These are phyloP conservation scores for Lasius fuliginosus DNA, from an alignment of 2,888 invertebrate genomes.

Conservation along the genomic window DNA sequence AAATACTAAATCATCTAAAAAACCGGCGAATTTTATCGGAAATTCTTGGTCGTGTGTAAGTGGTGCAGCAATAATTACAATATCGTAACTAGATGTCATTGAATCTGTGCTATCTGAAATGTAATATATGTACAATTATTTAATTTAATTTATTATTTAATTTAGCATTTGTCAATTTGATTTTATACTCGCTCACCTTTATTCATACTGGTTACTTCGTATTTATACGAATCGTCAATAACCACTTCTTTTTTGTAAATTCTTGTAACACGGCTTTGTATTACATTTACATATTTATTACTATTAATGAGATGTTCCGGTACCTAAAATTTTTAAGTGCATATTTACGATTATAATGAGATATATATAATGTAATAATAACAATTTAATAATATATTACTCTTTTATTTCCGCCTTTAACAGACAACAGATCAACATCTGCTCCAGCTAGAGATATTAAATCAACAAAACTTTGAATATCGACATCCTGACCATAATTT, in stretches of 20 bases:
- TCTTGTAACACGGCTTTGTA: constrained; percentile 77
- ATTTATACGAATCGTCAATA: constrained; percentile 65
- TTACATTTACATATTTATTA: constrained; percentile 76
- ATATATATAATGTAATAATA: background rate
- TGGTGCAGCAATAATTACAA: constrained; percentile 88
- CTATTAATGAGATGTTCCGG: constrained; percentile 79
- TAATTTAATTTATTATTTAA: background rate
- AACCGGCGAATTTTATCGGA: constrained; percentile 86
- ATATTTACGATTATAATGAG: background rate
- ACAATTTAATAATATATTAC: constrained; percentile 74
- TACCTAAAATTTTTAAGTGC: constrained; percentile 75
- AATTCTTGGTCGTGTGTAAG: constrained; percentile 85
- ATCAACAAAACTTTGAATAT: constrained; percentile 87
- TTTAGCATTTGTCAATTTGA: background rate
- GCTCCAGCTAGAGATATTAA: constrained; percentile 87
- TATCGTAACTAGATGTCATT: constrained; percentile 86
- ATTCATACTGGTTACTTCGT: constrained; percentile 78
- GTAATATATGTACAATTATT: background rate
- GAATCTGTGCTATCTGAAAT: constrained; percentile 72
- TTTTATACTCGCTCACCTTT: constrained; percentile 63
- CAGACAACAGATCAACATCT: constrained; percentile 87
- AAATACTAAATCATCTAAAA: constrained; percentile 84
- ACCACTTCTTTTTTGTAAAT: constrained; percentile 72
- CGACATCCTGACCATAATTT: constrained; percentile 89
- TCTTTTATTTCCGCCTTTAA: constrained; percentile 88